These are phyloP conservation scores for Himalopsyche phryganea DNA, from an alignment of 1,140 invertebrate genomes.

Conservation along the genomic window DNA sequence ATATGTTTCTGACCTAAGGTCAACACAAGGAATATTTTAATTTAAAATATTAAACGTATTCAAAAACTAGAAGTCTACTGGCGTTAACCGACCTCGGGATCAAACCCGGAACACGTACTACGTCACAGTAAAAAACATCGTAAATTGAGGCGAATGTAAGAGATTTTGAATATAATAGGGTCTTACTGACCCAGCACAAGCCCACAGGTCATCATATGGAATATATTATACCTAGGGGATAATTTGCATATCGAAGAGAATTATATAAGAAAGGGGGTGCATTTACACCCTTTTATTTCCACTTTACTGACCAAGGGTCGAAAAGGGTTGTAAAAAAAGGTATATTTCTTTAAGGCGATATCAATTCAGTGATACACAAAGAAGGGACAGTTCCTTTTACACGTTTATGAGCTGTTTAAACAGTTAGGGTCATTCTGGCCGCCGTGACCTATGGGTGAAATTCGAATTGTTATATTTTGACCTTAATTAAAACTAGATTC, in stretches of 20 bases:
- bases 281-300: constrained; percentile 10
- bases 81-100: constrained; percentile 12
- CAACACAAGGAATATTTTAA: too few species aligned
- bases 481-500: constrained; percentile 20
- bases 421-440: constrained; percentile 20
- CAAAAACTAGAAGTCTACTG: constrained; percentile 13
- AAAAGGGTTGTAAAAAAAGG: constrained; percentile 8
- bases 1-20: too few species aligned
- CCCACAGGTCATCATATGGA: constrained; percentile 11
- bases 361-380: background rate
- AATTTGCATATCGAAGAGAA: too few species aligned
- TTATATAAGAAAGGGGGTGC: too few species aligned
- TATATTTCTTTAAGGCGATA: background rate
- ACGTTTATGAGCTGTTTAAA: constrained; percentile 11
- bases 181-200: constrained; percentile 14
- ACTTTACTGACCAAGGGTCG: constrained; percentile 26
- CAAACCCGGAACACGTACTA: constrained; percentile 14
- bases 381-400: constrained; percentile 18
- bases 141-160: constrained; percentile 1
- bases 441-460: constrained; percentile 11
- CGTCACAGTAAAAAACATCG: background rate
- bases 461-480: constrained; percentile 10
- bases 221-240: background rate
- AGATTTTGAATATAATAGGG: constrained; percentile 5
- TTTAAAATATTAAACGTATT: constrained; percentile 6